Conservation (phyloP, 2,113 vertebrate genomes). For the Herpailurus yagouaroundi region DNA sequence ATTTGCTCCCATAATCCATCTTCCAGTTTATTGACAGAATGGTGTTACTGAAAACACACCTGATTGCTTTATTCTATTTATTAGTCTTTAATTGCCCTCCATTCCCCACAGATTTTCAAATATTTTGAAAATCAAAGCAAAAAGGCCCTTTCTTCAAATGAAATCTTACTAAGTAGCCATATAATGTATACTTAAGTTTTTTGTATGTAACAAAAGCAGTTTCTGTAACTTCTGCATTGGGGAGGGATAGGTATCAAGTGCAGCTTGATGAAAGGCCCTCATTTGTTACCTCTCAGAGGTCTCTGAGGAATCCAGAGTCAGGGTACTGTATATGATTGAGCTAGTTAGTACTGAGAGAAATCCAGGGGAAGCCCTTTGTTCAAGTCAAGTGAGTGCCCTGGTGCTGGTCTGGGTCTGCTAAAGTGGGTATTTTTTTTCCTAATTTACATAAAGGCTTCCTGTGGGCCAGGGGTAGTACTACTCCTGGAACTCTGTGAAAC, state of each 20-base stretch:
- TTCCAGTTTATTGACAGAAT: neutral
- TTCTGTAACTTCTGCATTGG: neutral
- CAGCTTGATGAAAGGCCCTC: neutral
- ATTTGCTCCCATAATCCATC: neutral
- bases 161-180: neutral
- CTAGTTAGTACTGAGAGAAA: neutral
- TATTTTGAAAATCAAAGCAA: neutral
- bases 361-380: neutral
- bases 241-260: neutral
- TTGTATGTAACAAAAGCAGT: neutral
- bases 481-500: neutral
- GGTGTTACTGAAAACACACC: neutral
- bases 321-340: accelerated
- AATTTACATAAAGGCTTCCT: neutral
- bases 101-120: neutral
- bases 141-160: neutral
- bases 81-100: neutral
- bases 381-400: neutral
- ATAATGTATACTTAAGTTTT: neutral
- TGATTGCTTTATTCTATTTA: neutral
- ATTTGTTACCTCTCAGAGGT: neutral
- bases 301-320: neutral
- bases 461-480: neutral
- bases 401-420: neutral
- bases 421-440: neutral